phyloP scores from a whole-genome alignment of 2,113 vertebrate species.

The crab-eating macaque (Macaca fascicularis) region DNA sequence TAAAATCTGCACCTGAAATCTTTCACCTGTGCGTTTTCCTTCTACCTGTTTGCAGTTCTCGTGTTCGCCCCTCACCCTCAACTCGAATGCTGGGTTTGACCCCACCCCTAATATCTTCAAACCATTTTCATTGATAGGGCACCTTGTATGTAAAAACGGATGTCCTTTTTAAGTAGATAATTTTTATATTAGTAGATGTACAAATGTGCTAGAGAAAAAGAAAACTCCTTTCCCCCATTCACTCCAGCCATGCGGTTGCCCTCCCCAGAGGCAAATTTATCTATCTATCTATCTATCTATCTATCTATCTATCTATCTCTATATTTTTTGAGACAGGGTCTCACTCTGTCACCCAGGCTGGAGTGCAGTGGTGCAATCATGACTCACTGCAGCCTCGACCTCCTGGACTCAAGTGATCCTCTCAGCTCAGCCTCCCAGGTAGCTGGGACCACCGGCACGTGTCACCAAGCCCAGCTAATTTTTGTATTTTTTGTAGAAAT shows the following conservation, averaged over 20 bases:
- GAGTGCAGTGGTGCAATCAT: no score
- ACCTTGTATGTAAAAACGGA: neutral
- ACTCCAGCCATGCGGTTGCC: neutral
- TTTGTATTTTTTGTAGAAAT: no score
- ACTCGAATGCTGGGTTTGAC: neutral
- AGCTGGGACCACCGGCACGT: no score
- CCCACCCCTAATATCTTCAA: neutral
- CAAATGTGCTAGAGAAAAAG: neutral
- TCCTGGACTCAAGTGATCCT: no score
- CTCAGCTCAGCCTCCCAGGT: no score
- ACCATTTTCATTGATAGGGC: neutral
- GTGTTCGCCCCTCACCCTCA: rapidly evolving
- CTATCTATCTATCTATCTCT: no score
- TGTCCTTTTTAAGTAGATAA: neutral
- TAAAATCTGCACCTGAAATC: neutral
- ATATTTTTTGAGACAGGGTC: no score
- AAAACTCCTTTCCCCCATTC: no score
- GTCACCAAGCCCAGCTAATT: no score
- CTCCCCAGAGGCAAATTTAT: neutral
- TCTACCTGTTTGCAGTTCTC: neutral
- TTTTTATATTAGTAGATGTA: neutral
- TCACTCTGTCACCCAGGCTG: no score
- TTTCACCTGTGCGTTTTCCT: rapidly evolving
- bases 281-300: no score
- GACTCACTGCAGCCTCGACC: no score